A percentile compares a stretch with the other conserved stretches of the same genome.
phyloP scores from a whole-genome alignment of 2,113 vertebrate species.

The Saccopteryx leptura region DNA sequence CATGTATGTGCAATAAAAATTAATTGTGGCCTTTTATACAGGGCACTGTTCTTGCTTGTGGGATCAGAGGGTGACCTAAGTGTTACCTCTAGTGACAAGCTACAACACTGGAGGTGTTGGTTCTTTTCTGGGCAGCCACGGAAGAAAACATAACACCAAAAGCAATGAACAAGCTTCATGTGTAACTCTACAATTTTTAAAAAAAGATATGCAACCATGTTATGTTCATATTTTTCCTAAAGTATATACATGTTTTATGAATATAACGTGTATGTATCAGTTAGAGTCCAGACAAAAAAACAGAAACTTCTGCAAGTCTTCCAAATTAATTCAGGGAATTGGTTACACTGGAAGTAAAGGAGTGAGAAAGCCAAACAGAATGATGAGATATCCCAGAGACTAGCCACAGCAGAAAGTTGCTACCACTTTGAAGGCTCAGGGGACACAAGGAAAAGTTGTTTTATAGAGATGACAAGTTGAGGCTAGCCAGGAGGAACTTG shows the following conservation, averaged over 20 bases:
- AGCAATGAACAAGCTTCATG: slow-evolving; percentile 13
- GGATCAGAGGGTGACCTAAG: slow-evolving; percentile 76
- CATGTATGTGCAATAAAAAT: slow-evolving; percentile 91
- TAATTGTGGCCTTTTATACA: slow-evolving; percentile 88
- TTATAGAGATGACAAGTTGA: background rate
- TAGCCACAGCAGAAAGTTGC: background rate
- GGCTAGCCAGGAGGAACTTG: background rate
- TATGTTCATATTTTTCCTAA: slow-evolving; percentile 5
- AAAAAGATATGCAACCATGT: background rate
- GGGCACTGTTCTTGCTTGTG: slow-evolving; percentile 74
- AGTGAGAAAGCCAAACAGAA: background rate
- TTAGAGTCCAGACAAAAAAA: slow-evolving; percentile 50
- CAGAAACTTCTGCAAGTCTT: slow-evolving; percentile 64
- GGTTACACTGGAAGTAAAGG: slow-evolving; percentile 38
- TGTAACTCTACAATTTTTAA: slow-evolving; percentile 37
- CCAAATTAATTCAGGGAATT: slow-evolving; percentile 62
- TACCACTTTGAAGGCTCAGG: background rate
- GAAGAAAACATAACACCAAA: slow-evolving; percentile 34
- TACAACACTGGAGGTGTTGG: background rate
- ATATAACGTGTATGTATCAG: background rate
- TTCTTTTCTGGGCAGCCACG: slow-evolving; percentile 48
- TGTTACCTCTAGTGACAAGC: slow-evolving; percentile 70
- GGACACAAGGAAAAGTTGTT: background rate
- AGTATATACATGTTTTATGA: background rate
- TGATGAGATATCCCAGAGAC: slow-evolving; percentile 3